Evolutionary conservation across 2,113 vertebrate species (phyloP).

Genomic region (Rhinolophus ferrumequinum): DNA sequence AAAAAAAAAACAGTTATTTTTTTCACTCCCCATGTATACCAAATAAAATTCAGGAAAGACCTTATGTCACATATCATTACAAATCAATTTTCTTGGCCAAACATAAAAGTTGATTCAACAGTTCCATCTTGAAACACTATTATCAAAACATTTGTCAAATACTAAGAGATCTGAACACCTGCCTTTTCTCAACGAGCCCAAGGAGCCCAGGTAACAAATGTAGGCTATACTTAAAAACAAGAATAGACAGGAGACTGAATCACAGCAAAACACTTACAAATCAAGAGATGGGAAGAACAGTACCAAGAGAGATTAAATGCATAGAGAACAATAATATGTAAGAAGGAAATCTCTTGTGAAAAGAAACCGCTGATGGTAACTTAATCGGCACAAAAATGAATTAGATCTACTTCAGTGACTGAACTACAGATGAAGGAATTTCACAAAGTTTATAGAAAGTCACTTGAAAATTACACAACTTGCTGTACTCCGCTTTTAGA

Average conservation of each 20-base stretch:
- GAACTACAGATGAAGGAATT: slow-evolving; percentile 63
- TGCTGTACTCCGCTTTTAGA: background rate
- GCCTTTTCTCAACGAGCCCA: slow-evolving; percentile 50
- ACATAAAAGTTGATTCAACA: slow-evolving; percentile 65
- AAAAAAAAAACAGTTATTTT: background rate
- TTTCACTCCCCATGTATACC: background rate
- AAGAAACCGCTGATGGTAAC: slow-evolving; percentile 63
- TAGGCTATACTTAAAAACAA: slow-evolving; percentile 74
- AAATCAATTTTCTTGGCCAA: slow-evolving; percentile 64
- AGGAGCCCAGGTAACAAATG: slow-evolving; percentile 64
- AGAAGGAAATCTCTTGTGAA: slow-evolving; percentile 70
- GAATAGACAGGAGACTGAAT: slow-evolving; percentile 70
- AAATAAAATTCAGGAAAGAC: slow-evolving; percentile 39
- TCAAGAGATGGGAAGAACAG: slow-evolving; percentile 57
- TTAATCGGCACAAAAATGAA: slow-evolving; percentile 67
- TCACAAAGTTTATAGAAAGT: slow-evolving; percentile 72
- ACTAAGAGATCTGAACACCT: slow-evolving; percentile 65
- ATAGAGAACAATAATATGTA: slow-evolving; percentile 61
- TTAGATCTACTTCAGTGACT: slow-evolving; percentile 56
- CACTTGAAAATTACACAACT: slow-evolving; percentile 69
- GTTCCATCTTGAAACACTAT: slow-evolving; percentile 62
- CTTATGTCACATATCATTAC: background rate
- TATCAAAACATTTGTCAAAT: slow-evolving; percentile 71
- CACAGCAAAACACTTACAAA: slow-evolving; percentile 73
- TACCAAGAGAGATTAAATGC: slow-evolving; percentile 70